These are phyloP conservation scores for Semotilus atromaculatus DNA, from an alignment of 2,797 vertebrate species.

Conservation along the genomic window DNA sequence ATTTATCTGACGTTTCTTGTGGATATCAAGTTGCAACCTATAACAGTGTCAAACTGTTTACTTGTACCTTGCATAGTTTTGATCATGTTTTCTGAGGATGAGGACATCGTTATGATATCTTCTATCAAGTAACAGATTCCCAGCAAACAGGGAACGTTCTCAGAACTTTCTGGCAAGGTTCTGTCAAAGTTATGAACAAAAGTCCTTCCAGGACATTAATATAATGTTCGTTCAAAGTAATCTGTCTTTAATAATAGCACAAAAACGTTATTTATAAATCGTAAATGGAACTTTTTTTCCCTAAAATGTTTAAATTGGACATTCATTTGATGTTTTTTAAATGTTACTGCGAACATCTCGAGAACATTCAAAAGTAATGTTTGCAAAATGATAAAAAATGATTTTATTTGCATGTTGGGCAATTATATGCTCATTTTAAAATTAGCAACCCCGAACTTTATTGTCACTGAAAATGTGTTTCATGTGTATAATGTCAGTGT, in stretches of 20 bases:
- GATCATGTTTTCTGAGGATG: background rate
- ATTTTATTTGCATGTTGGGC: background rate
- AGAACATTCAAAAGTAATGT: background rate
- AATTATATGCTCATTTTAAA: background rate
- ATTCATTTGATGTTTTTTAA: background rate
- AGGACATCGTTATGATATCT: background rate
- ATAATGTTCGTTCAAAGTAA: background rate
- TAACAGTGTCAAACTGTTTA: background rate
- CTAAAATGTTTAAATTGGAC: too few species aligned
- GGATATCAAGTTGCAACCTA: background rate
- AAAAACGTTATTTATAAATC: background rate
- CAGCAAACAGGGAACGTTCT: background rate
- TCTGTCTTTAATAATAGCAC: background rate
- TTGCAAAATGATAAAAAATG: background rate
- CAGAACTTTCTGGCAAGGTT: background rate
- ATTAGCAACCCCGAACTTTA: background rate
- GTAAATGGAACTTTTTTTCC: background rate
- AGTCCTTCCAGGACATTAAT: background rate
- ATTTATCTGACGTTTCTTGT: background rate
- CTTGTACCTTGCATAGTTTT: background rate
- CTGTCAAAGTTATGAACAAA: background rate
- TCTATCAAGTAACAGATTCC: background rate
- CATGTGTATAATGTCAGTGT: background rate
- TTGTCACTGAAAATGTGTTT: background rate
- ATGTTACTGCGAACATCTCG: background rate